A percentile compares a stretch with the other conserved stretches of the same genome.
phyloP scores from a whole-genome alignment of 2,113 vertebrate genomes.

The Dipodomys ordii region DNA sequence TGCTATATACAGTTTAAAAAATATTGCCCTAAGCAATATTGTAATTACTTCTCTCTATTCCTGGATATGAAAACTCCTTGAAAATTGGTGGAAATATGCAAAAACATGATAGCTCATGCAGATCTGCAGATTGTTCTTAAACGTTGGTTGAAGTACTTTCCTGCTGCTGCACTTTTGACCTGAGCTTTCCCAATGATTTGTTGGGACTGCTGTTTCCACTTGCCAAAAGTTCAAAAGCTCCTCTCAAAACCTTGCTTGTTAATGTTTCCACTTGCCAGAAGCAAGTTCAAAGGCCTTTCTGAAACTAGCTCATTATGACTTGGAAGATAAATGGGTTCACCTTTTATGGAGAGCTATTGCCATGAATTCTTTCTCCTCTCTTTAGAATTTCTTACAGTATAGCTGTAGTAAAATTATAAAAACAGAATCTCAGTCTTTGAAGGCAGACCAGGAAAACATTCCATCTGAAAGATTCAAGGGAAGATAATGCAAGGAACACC shows the following conservation, averaged over 20 bases:
- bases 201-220: slow-evolving; percentile 70
- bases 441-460: background rate
- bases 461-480: background rate
- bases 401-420: slow-evolving; percentile 37
- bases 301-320: slow-evolving; percentile 59
- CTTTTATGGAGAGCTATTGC: slow-evolving; percentile 60
- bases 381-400: background rate
- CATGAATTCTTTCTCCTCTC: slow-evolving; percentile 8
- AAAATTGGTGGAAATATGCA: slow-evolving; percentile 44
- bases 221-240: slow-evolving; percentile 79
- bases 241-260: slow-evolving; percentile 38
- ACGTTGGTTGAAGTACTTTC: slow-evolving; percentile 3
- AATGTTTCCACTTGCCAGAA: slow-evolving; percentile 72
- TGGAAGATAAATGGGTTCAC: slow-evolving; percentile 63
- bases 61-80: slow-evolving; percentile 28
- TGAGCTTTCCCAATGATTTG: slow-evolving; percentile 59
- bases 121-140: slow-evolving; percentile 18
- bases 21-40: background rate
- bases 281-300: slow-evolving; percentile 75
- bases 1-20: slow-evolving; percentile 32
- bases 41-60: slow-evolving; percentile 41
- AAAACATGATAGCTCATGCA: background rate
- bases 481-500: background rate
- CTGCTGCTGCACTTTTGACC: slow-evolving; percentile 66
- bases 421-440: slow-evolving; percentile 48